These are phyloP conservation scores for Falcaria lacertinaria DNA, from an alignment of 2,888 invertebrate genomes.

Conservation along the genomic window DNA sequence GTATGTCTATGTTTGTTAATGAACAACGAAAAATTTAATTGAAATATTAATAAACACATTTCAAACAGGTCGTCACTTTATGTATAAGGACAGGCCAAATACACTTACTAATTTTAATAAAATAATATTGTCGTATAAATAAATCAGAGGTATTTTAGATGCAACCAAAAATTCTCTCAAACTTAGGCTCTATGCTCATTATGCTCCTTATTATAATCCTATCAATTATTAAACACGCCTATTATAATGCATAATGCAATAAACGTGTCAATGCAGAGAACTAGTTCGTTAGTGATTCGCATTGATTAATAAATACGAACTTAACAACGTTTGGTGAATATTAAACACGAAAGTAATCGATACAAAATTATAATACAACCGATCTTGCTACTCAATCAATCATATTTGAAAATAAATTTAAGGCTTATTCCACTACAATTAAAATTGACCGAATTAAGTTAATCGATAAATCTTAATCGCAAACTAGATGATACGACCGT, in stretches of 20 bases:
- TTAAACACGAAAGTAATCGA: neutral
- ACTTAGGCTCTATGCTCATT: neutral
- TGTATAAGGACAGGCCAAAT: no score
- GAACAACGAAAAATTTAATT: no score
- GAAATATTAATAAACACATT: no score
- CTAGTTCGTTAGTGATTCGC: neutral
- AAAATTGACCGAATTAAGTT: neutral
- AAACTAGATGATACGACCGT: constrained; percentile 31
- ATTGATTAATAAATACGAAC: neutral
- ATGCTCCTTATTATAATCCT: no score
- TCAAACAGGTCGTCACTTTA: no score
- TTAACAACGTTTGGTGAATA: neutral
- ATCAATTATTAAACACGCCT: neutral
- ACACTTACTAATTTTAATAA: no score
- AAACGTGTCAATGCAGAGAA: neutral
- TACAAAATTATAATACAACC: neutral
- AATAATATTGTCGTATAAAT: no score
- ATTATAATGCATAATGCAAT: neutral
- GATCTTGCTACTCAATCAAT: neutral
- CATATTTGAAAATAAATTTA: neutral
- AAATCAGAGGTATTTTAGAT: no score
- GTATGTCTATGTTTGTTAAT: no score
- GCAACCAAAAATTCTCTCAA: no score
- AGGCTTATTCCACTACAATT: neutral
- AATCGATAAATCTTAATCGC: constrained; percentile 37